Percentiles rank a stretch among this genome's conserved stretches.
Conservation (phyloP, 2,888 invertebrate genomes). For the Epinotia brunnichana region DNA sequence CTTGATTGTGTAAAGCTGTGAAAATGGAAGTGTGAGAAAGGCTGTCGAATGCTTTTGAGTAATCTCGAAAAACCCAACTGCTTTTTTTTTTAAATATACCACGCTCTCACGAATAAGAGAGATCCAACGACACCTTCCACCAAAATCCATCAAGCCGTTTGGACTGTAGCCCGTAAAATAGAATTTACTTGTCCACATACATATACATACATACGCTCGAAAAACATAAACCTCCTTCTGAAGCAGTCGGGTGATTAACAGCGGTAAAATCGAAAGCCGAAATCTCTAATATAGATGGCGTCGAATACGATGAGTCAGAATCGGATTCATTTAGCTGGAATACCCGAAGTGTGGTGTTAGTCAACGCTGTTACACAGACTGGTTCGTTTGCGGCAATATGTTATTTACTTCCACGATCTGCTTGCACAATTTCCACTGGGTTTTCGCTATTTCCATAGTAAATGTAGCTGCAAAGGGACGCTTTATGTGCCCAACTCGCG, state of each 20-base stretch:
- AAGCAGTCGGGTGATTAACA: constrained; percentile 52
- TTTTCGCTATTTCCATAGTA: constrained; percentile 15
- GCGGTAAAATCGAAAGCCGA: constrained; percentile 33
- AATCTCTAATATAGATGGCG: constrained; percentile 26
- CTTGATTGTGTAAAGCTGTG: too few species aligned
- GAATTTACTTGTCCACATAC: too few species aligned
- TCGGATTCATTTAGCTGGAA: constrained; percentile 20
- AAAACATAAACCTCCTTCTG: too few species aligned
- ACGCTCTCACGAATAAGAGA: too few species aligned
- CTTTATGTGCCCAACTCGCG: neutral
- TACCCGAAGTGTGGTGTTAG: constrained; percentile 17
- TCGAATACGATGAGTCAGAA: constrained; percentile 23
- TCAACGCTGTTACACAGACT: constrained; percentile 19
- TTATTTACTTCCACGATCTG: constrained; percentile 40
- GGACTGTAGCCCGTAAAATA: too few species aligned
- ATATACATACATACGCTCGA: too few species aligned
- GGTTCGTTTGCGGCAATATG: constrained; percentile 25
- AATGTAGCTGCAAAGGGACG: neutral
- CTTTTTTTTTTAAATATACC: too few species aligned
- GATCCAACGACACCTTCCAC: too few species aligned
- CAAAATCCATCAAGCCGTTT: too few species aligned
- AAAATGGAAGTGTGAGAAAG: too few species aligned
- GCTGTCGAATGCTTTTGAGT: too few species aligned
- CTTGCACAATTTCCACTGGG: constrained; percentile 31
- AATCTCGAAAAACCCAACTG: too few species aligned